These are phyloP conservation scores for Hydrotaea cyrtoneurina DNA, from an alignment of 2,888 invertebrate genomes.

Conservation along the genomic window DNA sequence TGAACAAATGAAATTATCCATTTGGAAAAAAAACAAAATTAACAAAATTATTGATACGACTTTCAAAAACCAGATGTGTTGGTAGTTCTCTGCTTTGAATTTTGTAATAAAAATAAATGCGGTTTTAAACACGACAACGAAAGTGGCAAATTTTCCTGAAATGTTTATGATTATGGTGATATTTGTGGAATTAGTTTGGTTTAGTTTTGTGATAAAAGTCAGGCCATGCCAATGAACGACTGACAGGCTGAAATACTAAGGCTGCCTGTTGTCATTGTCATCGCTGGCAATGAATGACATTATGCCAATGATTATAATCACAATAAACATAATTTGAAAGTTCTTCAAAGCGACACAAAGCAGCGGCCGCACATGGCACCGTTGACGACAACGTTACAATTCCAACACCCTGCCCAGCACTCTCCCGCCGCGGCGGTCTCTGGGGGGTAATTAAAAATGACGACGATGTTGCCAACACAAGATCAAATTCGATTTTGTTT, in stretches of 20 bases:
- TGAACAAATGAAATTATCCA: slow-evolving; percentile 13
- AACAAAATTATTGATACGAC: slow-evolving; percentile 55
- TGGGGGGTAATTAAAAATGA: slow-evolving; percentile 75
- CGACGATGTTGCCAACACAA: slow-evolving; percentile 63
- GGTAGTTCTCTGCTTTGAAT: not conserved
- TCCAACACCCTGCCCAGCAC: slow-evolving; percentile 15
- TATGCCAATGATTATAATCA: slow-evolving; percentile 52
- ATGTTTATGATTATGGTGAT: slow-evolving; percentile 35
- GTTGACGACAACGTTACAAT: slow-evolving; percentile 42
- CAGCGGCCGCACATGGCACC: slow-evolving; percentile 40
- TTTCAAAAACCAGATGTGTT: slow-evolving; percentile 60
- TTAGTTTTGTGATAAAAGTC: slow-evolving; percentile 17
- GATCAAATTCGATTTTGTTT: slow-evolving; percentile 63
- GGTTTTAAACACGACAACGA: slow-evolving; percentile 49
- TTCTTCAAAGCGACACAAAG: slow-evolving; percentile 73
- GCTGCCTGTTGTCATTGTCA: not conserved
- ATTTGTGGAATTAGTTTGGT: not conserved
- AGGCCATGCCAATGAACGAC: not conserved
- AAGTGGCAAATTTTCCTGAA: slow-evolving; percentile 1
- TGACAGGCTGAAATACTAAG: slow-evolving; percentile 3
- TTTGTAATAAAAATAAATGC: slow-evolving; percentile 59
- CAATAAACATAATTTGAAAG: slow-evolving; percentile 72
- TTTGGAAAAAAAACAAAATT: not conserved
- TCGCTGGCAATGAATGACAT: not conserved
- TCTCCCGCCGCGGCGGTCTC: slow-evolving; percentile 69